Evolutionary conservation across 2,888 invertebrate species (phyloP).

Genomic region (Hypomecis atomaria): DNA sequence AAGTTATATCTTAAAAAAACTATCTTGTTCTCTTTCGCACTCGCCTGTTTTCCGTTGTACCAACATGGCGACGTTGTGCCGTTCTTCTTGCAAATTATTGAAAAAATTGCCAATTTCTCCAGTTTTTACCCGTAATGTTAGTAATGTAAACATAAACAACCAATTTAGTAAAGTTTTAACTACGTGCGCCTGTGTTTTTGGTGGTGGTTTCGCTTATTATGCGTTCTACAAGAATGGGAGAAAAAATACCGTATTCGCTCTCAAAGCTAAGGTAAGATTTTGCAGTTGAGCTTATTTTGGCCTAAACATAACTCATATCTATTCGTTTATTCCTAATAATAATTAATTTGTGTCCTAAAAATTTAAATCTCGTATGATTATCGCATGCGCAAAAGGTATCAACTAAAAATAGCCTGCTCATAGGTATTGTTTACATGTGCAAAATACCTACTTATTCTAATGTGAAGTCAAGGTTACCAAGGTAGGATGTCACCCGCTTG

Average conservation of each 20-base stretch:
- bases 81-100: conserved; percentile 73
- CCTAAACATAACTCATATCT: background rate
- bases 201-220: conserved; percentile 72
- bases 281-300: background rate
- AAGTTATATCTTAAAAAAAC: background rate
- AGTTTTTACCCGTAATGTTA: conserved; percentile 65
- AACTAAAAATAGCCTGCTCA: background rate
- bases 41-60: conserved; percentile 72
- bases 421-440: conserved; percentile 8
- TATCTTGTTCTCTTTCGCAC: conserved; percentile 55
- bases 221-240: conserved; percentile 66
- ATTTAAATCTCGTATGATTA: background rate
- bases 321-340: background rate
- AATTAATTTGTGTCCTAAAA: too few relatives aligned
- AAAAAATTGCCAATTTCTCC: conserved; percentile 69
- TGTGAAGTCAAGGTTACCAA: conserved; percentile 11
- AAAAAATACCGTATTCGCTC: conserved; percentile 73
- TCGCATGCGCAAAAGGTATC: conserved; percentile 11
- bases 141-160: conserved; percentile 63
- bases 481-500: background rate
- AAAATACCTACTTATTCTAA: background rate
- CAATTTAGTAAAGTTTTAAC: conserved; percentile 61
- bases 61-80: conserved; percentile 83
- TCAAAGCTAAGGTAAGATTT: conserved; percentile 77
- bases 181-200: conserved; percentile 75